These are phyloP conservation scores for Laticauda laticaudata DNA, from an alignment of 2,113 vertebrate genomes.

Conservation along the genomic window DNA sequence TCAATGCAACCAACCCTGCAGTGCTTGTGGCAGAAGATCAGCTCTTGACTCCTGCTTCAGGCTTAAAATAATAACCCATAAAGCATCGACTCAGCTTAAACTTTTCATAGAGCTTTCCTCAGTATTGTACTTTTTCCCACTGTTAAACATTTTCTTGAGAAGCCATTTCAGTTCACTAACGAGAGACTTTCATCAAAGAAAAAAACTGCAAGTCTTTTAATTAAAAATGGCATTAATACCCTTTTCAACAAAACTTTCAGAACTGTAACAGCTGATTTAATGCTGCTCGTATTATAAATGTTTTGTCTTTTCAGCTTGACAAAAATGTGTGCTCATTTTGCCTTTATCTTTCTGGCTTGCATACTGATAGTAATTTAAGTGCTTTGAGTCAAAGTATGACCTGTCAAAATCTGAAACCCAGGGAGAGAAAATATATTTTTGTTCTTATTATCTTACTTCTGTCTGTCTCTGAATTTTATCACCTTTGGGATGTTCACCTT, in stretches of 20 bases:
- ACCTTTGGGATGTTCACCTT: background rate
- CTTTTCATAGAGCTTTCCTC: background rate
- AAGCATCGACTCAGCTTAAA: background rate
- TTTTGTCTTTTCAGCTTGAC: slow-evolving; percentile 17
- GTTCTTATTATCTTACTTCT: background rate
- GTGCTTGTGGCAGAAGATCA: background rate
- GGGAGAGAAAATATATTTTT: background rate
- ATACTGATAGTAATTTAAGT: background rate
- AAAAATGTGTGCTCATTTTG: slow-evolving; percentile 18
- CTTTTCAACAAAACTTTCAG: slow-evolving; percentile 3
- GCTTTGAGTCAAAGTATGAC: background rate
- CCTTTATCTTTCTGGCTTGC: background rate
- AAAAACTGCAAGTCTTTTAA: background rate
- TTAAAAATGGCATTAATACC: background rate
- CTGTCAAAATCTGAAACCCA: background rate
- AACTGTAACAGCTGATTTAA: background rate
- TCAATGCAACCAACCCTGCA: background rate
- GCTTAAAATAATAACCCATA: background rate
- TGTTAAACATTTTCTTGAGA: background rate
- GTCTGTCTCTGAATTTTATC: slow-evolving; percentile 9
- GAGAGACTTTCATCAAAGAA: background rate
- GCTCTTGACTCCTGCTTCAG: background rate
- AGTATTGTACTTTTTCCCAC: background rate
- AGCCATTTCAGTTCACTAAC: background rate
- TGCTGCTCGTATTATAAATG: background rate